Base-by-base conservation (phyloP, 2,888 invertebrate species). In the Lutraria lutraria region DNA sequence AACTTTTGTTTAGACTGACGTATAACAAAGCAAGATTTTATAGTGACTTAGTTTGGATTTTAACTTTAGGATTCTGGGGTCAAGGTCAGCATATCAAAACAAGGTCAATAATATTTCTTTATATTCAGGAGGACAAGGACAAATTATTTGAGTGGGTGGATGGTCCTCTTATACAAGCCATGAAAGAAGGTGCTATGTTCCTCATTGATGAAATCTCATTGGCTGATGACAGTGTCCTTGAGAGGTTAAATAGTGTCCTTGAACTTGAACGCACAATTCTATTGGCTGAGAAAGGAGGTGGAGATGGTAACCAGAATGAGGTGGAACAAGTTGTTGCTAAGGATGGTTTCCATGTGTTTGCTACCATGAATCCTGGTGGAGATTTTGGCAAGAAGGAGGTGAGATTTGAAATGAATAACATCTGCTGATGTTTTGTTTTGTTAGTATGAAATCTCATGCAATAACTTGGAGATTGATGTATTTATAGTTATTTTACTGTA, bases 301-400 rank as follows among this genome's bases (percentile, higher is more conserved):
- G 97, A 97, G 95, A 97, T 97, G 54, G 95, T 68, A 86, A 86
- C 68, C 83, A 91, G 21, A 93, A 93, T 85, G 95, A 96, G 72
- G 95, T 96, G 19, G 95, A 95, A 82, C 93, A 94, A 60, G 95
- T 97, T 16, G 92, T 92, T 29, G 98, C 98, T 0, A 95, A 97
- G 87, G 96, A 97, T 12, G 97, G 98, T 16, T 99, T 99, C 96
- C 98, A 98, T 94, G 98, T 99, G 95, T 97, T 99, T 88, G 99
- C 99, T 1, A 99, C 99, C 0, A 99, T 99, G 99, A 99, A 99
- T 97, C 99, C 99, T 13, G 99, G 99, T 19, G 99, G 99, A 0
- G 99, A 99, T 97, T 99, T 98, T 96, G 99, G 99, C 4, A 99
- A 99, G 96, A 99, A 99, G 96, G 99, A 99, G 97, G 97, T 97